Conservation (phyloP, 2,888 invertebrate species). For the Alloplasta piceator region DNA sequence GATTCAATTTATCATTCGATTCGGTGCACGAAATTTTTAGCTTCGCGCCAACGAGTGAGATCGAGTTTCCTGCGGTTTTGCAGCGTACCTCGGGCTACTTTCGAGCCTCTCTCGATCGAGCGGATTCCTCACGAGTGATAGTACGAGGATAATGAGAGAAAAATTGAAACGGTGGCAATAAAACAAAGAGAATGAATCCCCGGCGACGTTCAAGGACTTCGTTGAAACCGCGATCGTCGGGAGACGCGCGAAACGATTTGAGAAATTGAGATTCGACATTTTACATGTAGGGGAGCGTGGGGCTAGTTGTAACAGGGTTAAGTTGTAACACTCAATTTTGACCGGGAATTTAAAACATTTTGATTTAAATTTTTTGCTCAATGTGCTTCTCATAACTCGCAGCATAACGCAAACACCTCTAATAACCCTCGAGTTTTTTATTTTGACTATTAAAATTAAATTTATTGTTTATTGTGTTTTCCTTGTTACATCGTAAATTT, state of each 20-base stretch:
- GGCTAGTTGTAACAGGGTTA: too few relatives aligned
- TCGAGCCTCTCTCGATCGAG: slow-evolving; percentile 35
- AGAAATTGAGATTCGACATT: neutral
- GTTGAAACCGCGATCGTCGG: slow-evolving; percentile 56
- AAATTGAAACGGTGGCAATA: slow-evolving; percentile 9
- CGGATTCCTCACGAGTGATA: slow-evolving; percentile 18
- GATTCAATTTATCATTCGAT: slow-evolving; percentile 9
- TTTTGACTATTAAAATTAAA: too few relatives aligned
- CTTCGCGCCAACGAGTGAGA: neutral
- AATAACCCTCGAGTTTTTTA: neutral
- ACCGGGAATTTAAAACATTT: too few relatives aligned
- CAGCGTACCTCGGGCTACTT: slow-evolving; percentile 25
- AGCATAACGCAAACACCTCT: too few relatives aligned
- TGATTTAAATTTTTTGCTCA: too few relatives aligned
- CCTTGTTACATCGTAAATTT: too few relatives aligned
- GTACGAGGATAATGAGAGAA: neutral
- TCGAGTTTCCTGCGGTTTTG: slow-evolving; percentile 35
- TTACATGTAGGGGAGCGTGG: too few relatives aligned
- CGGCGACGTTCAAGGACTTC: slow-evolving; percentile 62
- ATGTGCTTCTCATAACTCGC: too few relatives aligned
- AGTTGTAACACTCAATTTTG: too few relatives aligned
- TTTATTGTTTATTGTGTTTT: too few relatives aligned
- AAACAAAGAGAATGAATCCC: slow-evolving; percentile 10
- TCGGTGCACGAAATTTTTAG: slow-evolving; percentile 9
- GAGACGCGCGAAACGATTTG: slow-evolving; percentile 41